Evolutionary conservation across 2,113 vertebrate species (phyloP).

Genomic region (Accipiter virgatus): DNA sequence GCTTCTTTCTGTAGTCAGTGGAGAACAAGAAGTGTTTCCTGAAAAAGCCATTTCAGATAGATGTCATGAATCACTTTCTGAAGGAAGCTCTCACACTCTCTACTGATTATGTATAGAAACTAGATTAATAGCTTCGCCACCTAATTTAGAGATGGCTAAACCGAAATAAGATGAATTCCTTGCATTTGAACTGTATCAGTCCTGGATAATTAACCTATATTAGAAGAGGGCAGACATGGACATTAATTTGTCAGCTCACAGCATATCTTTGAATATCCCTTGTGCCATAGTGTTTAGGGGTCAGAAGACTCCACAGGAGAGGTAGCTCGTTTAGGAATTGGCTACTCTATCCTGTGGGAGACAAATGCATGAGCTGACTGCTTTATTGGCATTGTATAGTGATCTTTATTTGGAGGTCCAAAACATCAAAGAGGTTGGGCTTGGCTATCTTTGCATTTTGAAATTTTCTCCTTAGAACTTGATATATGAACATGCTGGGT

Average conservation of each 20-base stretch:
- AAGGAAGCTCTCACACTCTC: not conserved
- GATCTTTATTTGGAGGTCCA: not conserved
- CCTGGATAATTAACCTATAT: constrained; percentile 28
- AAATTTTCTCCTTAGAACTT: not conserved
- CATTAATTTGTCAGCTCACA: not conserved
- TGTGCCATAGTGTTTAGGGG: not conserved
- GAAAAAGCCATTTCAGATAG: not conserved
- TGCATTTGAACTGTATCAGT: not conserved
- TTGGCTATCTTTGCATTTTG: not conserved
- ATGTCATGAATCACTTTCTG: not conserved
- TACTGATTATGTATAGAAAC: not conserved
- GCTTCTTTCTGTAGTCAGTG: not conserved
- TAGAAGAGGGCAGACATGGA: not conserved
- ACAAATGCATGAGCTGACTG: not conserved
- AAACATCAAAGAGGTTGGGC: not conserved
- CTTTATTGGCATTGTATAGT: not conserved
- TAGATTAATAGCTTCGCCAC: not conserved
- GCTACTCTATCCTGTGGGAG: not conserved
- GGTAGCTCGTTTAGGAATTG: not conserved
- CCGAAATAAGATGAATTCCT: not conserved
- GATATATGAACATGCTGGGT: not conserved
- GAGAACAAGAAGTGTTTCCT: not conserved
- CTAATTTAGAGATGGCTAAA: not conserved
- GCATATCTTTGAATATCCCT: not conserved
- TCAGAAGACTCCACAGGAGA: not conserved